Percentiles rank a stretch among this genome's conserved stretches.
Conservation (phyloP, 1,140 invertebrate species). For the Psilanteris sp. region DNA sequence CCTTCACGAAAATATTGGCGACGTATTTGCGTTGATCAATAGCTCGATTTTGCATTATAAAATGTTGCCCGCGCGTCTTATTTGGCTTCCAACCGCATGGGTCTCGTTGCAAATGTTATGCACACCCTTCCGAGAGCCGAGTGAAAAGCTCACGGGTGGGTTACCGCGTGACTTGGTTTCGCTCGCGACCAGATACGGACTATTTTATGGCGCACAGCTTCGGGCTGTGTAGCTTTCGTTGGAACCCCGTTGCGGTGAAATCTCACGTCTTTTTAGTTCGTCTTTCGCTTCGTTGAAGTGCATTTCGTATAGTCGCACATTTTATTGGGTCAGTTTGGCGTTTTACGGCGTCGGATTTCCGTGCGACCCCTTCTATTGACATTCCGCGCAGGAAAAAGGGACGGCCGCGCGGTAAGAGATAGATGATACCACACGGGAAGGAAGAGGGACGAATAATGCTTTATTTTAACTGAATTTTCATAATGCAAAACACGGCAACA, state of each 20-base stretch:
- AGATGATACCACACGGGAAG: neutral
- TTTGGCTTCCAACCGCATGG: constrained; percentile 28
- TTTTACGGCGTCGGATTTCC: constrained; percentile 52
- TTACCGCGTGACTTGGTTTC: constrained; percentile 53
- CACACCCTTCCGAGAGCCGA: constrained; percentile 36
- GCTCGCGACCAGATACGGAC: constrained; percentile 43
- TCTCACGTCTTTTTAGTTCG: neutral
- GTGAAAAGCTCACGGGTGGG: constrained; percentile 38
- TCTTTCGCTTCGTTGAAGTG: constrained; percentile 26
- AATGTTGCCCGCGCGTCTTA: too few relatives aligned
- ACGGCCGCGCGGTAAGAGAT: neutral
- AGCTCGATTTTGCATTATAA: too few relatives aligned
- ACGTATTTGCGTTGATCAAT: too few relatives aligned
- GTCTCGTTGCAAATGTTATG: constrained; percentile 45
- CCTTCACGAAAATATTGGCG: too few relatives aligned
- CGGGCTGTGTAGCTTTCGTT: constrained; percentile 55
- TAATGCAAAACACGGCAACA: too few relatives aligned
- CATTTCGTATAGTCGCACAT: constrained; percentile 43
- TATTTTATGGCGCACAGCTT: constrained; percentile 45
- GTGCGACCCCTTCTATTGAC: constrained; percentile 36
- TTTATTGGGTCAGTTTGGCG: constrained; percentile 56
- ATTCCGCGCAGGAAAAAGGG: constrained; percentile 17
- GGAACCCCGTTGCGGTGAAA: constrained; percentile 56
- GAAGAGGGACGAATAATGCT: too few relatives aligned
- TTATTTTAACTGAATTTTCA: too few relatives aligned